A percentile compares a stretch with the other conserved stretches of the same genome.
phyloP scores from a whole-genome alignment of 2,797 vertebrate species.

The Hozukius guyotensis region DNA sequence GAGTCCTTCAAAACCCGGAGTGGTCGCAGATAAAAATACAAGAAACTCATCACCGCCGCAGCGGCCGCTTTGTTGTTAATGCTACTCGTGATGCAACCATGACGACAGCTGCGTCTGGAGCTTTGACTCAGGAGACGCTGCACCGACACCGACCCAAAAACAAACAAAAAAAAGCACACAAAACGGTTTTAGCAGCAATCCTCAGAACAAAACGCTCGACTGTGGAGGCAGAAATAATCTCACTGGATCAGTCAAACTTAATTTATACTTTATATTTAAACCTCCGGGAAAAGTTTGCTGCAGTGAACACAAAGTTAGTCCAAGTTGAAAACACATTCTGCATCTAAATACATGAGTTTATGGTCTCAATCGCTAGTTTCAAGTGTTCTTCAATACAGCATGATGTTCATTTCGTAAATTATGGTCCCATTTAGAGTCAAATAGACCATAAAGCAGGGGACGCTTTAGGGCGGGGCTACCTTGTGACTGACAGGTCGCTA shows the following conservation, averaged over 20 bases:
- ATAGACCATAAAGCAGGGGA: no score
- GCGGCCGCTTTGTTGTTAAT: conserved; percentile 9
- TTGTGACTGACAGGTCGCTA: no score
- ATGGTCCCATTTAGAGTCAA: no score
- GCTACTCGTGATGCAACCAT: conserved; percentile 32
- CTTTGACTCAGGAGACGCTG: neutral
- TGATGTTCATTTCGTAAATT: no score
- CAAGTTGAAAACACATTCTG: neutral
- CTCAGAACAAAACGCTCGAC: neutral
- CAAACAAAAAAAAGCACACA: neutral
- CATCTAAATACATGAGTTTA: neutral
- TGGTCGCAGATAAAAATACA: neutral
- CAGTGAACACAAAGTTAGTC: neutral
- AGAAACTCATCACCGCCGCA: neutral
- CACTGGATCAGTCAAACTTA: neutral
- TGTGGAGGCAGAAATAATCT: neutral
- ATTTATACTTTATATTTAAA: neutral
- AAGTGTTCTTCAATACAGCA: no score
- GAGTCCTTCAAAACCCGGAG: neutral
- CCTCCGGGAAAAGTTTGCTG: neutral
- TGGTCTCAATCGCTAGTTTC: no score
- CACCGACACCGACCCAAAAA: neutral
- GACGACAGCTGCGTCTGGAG: conserved; percentile 17
- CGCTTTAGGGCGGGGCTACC: no score
- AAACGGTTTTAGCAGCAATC: neutral